Conservation (phyloP, 2,797 vertebrate genomes). For the Astyanax mexicanus region DNA sequence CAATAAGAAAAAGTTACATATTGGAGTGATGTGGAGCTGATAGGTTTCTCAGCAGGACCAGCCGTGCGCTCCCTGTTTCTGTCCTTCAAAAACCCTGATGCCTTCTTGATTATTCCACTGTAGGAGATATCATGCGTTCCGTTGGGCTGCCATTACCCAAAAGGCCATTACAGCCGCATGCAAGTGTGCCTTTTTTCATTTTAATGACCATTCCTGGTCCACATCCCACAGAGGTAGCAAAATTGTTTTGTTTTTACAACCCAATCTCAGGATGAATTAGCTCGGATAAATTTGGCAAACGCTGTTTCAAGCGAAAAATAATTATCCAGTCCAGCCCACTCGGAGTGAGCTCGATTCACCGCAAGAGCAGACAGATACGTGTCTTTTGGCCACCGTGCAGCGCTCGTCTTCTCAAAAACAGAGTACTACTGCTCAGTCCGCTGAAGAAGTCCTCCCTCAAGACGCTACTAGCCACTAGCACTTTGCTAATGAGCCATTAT, state of each 20-base stretch:
- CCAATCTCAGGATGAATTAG: constrained; percentile 55
- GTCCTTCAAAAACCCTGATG: background rate
- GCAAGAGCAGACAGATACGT: background rate
- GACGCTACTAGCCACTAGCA: constrained; percentile 26
- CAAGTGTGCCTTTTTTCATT: constrained; percentile 17
- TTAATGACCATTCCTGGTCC: constrained; percentile 12
- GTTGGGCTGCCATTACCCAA: constrained; percentile 26
- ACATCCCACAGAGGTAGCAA: constrained; percentile 46
- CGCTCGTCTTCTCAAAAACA: constrained; percentile 9
- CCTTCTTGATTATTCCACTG: constrained; percentile 32
- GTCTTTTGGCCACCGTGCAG: background rate
- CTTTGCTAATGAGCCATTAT: constrained; percentile 50
- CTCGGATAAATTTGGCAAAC: constrained; percentile 70
- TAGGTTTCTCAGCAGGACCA: constrained; percentile 19
- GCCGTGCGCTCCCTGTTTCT: background rate
- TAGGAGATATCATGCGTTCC: constrained; percentile 24
- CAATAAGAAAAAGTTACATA: constrained; percentile 13
- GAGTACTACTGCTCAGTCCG: constrained; percentile 7
- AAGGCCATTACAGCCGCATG: constrained; percentile 6
- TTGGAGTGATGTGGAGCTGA: constrained; percentile 6
- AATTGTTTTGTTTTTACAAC: constrained; percentile 68
- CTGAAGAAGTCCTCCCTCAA: constrained; percentile 27
- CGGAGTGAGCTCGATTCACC: background rate
- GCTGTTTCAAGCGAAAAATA: constrained; percentile 58
- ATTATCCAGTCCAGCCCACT: constrained; percentile 62